A percentile compares a stretch with the other conserved stretches of the same genome.
Conservation (phyloP, 2,797 vertebrate species). For the Ptychobarbus kaznakovi region DNA sequence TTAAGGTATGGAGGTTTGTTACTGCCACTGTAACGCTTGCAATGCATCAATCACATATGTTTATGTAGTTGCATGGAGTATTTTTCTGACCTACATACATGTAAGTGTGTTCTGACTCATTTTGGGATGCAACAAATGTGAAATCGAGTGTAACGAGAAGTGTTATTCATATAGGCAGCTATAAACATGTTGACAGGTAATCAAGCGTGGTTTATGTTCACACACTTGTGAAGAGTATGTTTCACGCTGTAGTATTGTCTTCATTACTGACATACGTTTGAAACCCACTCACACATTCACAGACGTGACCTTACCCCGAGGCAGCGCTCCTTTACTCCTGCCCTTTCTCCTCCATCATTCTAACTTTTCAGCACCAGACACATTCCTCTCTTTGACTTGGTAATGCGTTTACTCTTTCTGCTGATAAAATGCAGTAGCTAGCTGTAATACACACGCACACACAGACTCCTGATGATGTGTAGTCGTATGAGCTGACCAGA, state of each 20-base stretch:
- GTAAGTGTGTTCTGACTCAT: neutral
- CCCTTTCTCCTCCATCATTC: constrained; percentile 11
- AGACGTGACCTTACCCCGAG: constrained; percentile 1
- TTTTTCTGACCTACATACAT: neutral
- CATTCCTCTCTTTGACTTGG: constrained; percentile 15
- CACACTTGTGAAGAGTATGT: neutral
- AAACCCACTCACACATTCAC: constrained; percentile 7
- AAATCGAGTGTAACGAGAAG: neutral
- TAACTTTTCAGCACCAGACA: constrained; percentile 22
- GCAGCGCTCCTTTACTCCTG: neutral
- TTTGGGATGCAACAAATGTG: neutral
- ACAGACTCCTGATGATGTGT: constrained; percentile 24
- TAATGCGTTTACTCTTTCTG: constrained; percentile 15
- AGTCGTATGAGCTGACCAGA: constrained; percentile 30
- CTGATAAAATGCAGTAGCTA: constrained; percentile 24
- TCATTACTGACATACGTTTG: constrained; percentile 18
- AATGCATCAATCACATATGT: neutral
- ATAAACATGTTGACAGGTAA: constrained; percentile 11
- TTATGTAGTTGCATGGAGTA: neutral
- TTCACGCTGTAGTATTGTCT: neutral
- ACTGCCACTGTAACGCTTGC: neutral
- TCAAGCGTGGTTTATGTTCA: neutral
- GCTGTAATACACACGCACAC: neutral
- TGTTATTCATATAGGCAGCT: neutral
- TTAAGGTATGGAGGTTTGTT: neutral